phyloP scores from a whole-genome alignment of 2,113 vertebrate genomes.

The Heterochromis multidens region DNA sequence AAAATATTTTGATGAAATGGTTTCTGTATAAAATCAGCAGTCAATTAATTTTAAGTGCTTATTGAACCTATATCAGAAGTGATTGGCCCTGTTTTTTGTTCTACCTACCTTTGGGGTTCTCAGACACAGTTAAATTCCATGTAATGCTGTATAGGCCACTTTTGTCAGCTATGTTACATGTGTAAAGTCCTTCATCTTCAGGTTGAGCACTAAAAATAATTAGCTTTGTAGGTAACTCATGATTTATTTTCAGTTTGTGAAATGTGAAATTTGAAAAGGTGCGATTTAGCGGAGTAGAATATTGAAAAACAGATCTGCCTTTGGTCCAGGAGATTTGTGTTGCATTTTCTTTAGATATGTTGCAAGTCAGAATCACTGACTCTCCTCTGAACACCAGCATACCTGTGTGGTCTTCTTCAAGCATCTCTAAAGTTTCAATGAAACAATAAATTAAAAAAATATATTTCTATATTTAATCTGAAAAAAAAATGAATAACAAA shows the following conservation, averaged over 20 bases:
- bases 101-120: conserved; percentile 2
- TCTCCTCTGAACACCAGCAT: neutral
- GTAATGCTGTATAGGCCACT: rapidly evolving
- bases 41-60: neutral
- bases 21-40: neutral
- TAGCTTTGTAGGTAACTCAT: neutral
- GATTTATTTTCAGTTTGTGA: neutral
- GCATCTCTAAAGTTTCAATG: neutral
- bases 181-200: conserved; percentile 38
- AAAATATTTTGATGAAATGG: rapidly evolving
- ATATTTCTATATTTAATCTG: neutral
- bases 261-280: conserved; percentile 5
- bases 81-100: neutral
- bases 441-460: neutral
- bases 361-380: neutral
- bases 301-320: neutral
- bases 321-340: neutral
- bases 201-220: neutral
- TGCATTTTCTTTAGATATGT: neutral
- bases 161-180: rapidly evolving
- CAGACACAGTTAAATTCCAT: conserved; percentile 35
- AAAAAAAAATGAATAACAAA: neutral
- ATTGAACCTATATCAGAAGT: neutral
- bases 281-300: rapidly evolving
- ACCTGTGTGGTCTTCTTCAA: rapidly evolving